Conservation (phyloP, 2,113 vertebrate genomes). For the Lepisosteus oculatus region DNA sequence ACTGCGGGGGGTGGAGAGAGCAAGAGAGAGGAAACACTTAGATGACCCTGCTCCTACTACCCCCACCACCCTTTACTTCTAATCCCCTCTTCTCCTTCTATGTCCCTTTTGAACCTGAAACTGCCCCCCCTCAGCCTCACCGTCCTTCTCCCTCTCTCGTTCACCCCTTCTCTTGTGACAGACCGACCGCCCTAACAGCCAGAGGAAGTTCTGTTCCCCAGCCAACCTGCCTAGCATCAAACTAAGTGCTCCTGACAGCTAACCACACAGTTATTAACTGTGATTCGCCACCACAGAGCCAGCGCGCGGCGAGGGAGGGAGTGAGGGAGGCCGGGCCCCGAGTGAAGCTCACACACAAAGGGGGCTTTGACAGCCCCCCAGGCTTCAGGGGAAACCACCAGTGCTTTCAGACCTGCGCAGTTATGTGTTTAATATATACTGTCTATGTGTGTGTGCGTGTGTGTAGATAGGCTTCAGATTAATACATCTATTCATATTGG, state of each 20-base stretch:
- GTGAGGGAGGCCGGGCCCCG: conserved; percentile 27
- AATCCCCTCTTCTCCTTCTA: not conserved
- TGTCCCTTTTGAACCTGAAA: not conserved
- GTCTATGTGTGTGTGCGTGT: conserved; percentile 34
- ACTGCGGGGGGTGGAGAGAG: too few relatives aligned
- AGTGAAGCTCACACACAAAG: conserved; percentile 64
- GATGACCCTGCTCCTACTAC: not conserved
- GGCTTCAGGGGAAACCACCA: conserved; percentile 16
- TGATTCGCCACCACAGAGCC: conserved; percentile 65
- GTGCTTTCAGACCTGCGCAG: conserved; percentile 19
- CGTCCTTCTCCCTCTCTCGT: conserved; percentile 16
- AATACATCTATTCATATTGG: conserved; percentile 40
- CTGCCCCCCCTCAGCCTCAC: conserved; percentile 11
- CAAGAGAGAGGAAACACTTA: too few relatives aligned
- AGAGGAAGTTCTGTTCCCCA: conserved; percentile 48
- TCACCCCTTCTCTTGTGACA: conserved; percentile 20
- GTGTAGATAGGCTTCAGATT: conserved; percentile 10
- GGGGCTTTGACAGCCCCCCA: conserved; percentile 57
- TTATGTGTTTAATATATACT: conserved; percentile 43
- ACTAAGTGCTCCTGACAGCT: conserved; percentile 74
- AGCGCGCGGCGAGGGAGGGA: not conserved
- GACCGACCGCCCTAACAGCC: conserved; percentile 30
- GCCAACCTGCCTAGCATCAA: conserved; percentile 68
- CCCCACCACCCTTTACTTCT: conserved; percentile 10
- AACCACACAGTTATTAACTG: conserved; percentile 73